These are phyloP conservation scores for Marmota flaviventris DNA, from an alignment of 2,113 vertebrate genomes.

Conservation along the genomic window DNA sequence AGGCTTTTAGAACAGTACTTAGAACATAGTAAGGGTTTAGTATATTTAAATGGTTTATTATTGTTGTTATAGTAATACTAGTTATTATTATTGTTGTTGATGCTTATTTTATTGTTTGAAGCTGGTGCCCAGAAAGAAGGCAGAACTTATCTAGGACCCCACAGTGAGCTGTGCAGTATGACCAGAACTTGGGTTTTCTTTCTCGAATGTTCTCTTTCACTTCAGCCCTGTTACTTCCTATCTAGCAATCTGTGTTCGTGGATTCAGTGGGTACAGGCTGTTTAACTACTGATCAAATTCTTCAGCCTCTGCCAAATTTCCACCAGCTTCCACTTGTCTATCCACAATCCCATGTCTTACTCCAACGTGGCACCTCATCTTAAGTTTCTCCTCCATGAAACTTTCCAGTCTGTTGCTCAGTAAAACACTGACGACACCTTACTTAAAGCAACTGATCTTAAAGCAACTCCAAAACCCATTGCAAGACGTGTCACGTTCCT, in stretches of 20 bases:
- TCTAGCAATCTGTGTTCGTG: not conserved
- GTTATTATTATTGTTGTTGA: not conserved
- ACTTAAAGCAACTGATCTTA: not conserved
- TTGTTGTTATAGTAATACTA: not conserved
- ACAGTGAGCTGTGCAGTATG: not conserved
- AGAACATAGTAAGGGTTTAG: not conserved
- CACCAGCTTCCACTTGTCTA: not conserved
- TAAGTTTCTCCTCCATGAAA: not conserved
- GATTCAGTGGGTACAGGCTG: not conserved
- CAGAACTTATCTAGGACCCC: not conserved
- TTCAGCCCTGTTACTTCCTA: not conserved
- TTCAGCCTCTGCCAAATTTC: not conserved
- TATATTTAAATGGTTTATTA: not conserved
- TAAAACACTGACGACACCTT: not conserved
- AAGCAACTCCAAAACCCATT: not conserved
- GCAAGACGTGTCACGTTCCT: conserved; percentile 2
- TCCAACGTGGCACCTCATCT: not conserved
- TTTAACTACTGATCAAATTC: not conserved
- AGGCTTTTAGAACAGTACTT: not conserved
- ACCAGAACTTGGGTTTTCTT: not conserved
- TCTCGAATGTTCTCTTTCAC: not conserved
- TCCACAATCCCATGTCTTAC: not conserved
- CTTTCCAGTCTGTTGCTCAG: not conserved
- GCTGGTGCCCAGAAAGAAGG: not conserved
- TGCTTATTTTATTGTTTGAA: not conserved